A percentile compares a stretch with the other conserved stretches of the same genome.
These are phyloP conservation scores for Mirza zaza DNA, from an alignment of 2,113 vertebrate species.

Conservation along the genomic window DNA sequence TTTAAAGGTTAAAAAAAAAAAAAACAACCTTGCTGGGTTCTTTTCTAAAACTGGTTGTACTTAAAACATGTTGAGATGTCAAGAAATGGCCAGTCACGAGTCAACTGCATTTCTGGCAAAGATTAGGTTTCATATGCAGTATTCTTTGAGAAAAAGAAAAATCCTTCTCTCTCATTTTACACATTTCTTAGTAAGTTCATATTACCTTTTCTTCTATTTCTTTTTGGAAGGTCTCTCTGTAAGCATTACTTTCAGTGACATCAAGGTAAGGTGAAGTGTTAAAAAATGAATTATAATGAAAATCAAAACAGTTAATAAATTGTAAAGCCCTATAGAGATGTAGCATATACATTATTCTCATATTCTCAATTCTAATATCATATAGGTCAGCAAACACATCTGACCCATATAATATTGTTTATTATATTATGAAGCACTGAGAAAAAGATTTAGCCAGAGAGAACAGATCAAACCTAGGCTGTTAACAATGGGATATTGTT, in stretches of 20 bases:
- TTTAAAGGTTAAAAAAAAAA: background rate
- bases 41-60: constrained; percentile 17
- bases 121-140: background rate
- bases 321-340: background rate
- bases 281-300: background rate
- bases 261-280: background rate
- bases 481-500: background rate
- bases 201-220: background rate
- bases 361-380: background rate
- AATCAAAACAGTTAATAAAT: background rate
- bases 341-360: background rate
- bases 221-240: background rate
- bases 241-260: background rate
- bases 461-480: background rate
- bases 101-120: background rate
- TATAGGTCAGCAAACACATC: background rate
- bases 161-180: background rate
- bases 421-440: background rate
- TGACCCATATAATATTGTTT: background rate
- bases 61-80: background rate
- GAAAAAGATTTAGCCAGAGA: background rate
- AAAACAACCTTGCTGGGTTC: background rate
- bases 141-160: background rate
- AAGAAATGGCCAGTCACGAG: background rate
- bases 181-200: background rate